phyloP scores from a whole-genome alignment of 1,140 invertebrate species.

The Eufriesea mexicana region DNA sequence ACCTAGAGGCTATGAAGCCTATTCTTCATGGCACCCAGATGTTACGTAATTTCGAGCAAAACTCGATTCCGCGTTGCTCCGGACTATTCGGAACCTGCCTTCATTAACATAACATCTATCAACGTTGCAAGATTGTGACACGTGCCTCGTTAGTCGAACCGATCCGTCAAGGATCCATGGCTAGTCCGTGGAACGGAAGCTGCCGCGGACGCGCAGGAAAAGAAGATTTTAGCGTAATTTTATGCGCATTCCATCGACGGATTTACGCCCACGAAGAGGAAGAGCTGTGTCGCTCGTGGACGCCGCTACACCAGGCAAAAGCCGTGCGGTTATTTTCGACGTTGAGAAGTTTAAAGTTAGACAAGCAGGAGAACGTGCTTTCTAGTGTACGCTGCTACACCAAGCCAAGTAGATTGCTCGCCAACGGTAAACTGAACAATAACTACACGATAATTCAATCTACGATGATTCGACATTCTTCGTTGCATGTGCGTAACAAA shows the following conservation, averaged over 20 bases:
- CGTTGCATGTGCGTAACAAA: no score
- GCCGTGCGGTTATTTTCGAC: conserved; percentile 39
- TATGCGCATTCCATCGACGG: conserved; percentile 33
- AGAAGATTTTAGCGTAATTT: conserved; percentile 45
- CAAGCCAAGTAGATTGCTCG: background rate
- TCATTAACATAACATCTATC: background rate
- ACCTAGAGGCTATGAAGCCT: no score
- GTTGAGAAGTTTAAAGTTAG: conserved; percentile 36
- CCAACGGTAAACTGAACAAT: background rate
- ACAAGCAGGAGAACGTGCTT: conserved; percentile 11
- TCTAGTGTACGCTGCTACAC: background rate
- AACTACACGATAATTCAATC: background rate
- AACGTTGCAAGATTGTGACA: background rate
- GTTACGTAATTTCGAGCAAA: background rate
- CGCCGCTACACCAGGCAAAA: conserved; percentile 22
- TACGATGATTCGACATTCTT: background rate
- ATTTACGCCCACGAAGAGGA: conserved; percentile 45
- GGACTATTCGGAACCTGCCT: no score
- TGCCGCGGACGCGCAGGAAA: background rate
- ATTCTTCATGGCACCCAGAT: background rate
- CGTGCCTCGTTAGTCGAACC: no score
- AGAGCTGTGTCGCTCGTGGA: conserved; percentile 16
- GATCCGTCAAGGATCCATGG: no score
- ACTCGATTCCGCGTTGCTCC: background rate
- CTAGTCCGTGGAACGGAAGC: background rate